Percentiles rank a stretch among this genome's conserved stretches.
These are phyloP conservation scores for Drosophila biarmipes DNA, from an alignment of 1,140 invertebrate genomes.

Conservation along the genomic window DNA sequence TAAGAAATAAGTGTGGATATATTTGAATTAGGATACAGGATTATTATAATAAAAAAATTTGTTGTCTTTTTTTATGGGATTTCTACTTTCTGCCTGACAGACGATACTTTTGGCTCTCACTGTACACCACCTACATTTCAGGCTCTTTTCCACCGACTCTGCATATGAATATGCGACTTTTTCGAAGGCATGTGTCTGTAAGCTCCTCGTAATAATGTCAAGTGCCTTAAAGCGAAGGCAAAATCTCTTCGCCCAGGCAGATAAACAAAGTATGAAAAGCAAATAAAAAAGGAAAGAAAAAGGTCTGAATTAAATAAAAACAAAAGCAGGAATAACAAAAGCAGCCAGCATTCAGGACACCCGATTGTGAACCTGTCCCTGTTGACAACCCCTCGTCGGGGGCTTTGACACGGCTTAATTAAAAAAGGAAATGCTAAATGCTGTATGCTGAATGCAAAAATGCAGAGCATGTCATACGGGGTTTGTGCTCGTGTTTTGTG, in stretches of 20 bases:
- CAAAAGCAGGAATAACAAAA: conserved; percentile 11
- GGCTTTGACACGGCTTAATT: conserved; percentile 63
- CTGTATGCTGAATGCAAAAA: conserved; percentile 7
- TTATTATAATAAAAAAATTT: not conserved
- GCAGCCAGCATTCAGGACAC: conserved; percentile 17
- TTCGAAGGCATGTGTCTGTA: conserved; percentile 5
- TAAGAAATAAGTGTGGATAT: not conserved
- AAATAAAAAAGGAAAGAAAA: not conserved
- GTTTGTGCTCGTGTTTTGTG: not conserved
- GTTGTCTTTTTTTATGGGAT: not conserved
- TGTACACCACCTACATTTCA: conserved; percentile 9
- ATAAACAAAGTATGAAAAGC: conserved; percentile 33
- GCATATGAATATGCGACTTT: conserved; percentile 20
- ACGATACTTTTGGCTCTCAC: conserved; percentile 2
- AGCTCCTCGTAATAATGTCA: conserved; percentile 52
- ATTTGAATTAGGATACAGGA: not conserved
- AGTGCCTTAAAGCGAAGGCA: conserved; percentile 47
- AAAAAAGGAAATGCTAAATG: conserved; percentile 34
- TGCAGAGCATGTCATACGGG: conserved; percentile 8
- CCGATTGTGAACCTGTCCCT: conserved; percentile 42
- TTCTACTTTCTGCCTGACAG: no score
- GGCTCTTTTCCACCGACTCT: conserved; percentile 30
- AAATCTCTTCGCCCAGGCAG: conserved; percentile 29
- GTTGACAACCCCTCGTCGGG: conserved; percentile 42
- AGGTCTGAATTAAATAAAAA: conserved; percentile 24